Conservation (phyloP, 2,797 vertebrate genomes). For the Arnoldichthys spilopterus region DNA sequence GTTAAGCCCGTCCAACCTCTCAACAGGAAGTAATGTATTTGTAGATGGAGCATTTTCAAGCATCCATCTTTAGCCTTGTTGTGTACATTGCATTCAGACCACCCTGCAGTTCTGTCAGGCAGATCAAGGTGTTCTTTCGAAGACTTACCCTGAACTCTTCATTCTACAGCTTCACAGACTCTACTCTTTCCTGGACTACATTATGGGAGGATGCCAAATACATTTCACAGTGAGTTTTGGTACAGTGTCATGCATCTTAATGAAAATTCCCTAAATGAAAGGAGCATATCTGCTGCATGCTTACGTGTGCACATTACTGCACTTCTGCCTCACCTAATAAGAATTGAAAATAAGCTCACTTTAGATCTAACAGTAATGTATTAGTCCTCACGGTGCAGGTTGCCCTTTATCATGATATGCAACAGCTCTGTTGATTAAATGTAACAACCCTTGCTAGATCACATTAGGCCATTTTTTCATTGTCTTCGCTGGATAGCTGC, state of each 20-base stretch:
- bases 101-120: neutral
- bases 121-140: conserved; percentile 20
- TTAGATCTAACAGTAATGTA: neutral
- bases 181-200: conserved; percentile 96
- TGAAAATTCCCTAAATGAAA: conserved; percentile 30
- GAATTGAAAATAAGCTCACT: neutral
- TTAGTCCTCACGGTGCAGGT: neutral
- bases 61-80: neutral
- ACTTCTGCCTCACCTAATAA: conserved; percentile 7
- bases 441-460: conserved; percentile 4
- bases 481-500: conserved; percentile 23
- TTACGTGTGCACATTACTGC: conserved; percentile 38
- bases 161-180: conserved; percentile 89
- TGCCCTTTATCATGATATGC: conserved; percentile 12
- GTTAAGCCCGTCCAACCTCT: neutral
- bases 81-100: neutral
- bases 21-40: too few species aligned
- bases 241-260: conserved; percentile 46
- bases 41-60: neutral
- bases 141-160: conserved; percentile 39
- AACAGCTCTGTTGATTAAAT: conserved; percentile 13
- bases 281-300: conserved; percentile 32
- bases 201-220: conserved; percentile 98
- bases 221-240: conserved; percentile 91
- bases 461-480: conserved; percentile 20